Evolutionary conservation across 2,113 vertebrate genomes (phyloP).

Genomic region (Anoura caudifer): DNA sequence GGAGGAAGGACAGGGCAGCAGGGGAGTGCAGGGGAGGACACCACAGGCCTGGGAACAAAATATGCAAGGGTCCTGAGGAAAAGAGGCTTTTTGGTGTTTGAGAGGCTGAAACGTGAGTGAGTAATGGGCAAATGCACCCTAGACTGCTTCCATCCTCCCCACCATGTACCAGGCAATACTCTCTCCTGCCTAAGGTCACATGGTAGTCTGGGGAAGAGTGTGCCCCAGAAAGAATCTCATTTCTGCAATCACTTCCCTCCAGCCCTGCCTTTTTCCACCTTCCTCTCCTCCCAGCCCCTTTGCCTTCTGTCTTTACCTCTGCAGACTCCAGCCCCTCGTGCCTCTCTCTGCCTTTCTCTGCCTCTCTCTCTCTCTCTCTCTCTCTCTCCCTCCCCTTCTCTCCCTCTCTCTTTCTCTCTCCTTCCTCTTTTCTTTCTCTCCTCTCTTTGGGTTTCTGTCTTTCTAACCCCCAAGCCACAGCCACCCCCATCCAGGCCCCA

Average conservation of each 20-base stretch:
- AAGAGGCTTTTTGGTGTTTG: too few species aligned
- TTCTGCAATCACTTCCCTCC: background rate
- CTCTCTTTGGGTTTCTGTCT: background rate
- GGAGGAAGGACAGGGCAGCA: background rate
- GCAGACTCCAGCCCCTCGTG: background rate
- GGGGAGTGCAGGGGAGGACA: background rate
- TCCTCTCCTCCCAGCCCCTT: background rate
- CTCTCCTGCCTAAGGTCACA: background rate
- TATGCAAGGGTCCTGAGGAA: too few species aligned
- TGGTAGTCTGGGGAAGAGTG: background rate
- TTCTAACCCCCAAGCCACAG: background rate
- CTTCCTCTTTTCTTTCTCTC: background rate
- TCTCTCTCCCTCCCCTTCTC: background rate
- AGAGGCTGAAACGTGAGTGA: background rate
- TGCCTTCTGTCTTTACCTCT: background rate
- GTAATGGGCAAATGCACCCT: background rate
- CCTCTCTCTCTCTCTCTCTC: background rate
- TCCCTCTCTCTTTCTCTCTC: background rate
- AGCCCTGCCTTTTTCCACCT: background rate
- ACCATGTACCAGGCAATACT: background rate
- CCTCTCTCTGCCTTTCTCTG: background rate
- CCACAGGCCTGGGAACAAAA: background rate
- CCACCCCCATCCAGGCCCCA: background rate
- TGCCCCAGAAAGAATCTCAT: background rate
- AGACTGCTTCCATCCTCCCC: background rate